Evolutionary conservation across 64 coral and sea anemone genomes (phyloP).

Genomic region (Actinia tenebrosa): DNA sequence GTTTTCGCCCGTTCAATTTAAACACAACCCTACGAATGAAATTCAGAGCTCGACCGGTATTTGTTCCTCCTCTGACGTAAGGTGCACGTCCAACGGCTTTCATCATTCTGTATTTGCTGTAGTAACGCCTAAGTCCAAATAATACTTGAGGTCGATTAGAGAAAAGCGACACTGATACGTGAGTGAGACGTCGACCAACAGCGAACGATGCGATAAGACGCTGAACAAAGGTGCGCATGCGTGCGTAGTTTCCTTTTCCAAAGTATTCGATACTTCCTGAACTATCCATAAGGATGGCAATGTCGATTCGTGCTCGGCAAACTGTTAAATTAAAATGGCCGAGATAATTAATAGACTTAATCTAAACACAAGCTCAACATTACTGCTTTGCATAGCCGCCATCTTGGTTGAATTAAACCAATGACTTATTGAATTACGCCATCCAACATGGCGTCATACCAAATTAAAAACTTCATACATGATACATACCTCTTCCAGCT

Average conservation of each 20-base stretch:
- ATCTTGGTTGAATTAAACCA: no score
- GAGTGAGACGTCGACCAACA: slow-evolving; percentile 2
- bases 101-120: slow-evolving; percentile 15
- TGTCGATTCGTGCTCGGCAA: slow-evolving; percentile 25
- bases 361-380: no score
- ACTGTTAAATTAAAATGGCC: background rate
- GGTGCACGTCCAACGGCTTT: slow-evolving; percentile 35
- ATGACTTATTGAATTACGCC: no score
- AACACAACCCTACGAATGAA: slow-evolving; percentile 19
- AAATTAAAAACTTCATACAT: no score
- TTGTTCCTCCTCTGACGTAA: slow-evolving; percentile 26
- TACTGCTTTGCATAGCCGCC: no score
- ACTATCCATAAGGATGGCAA: slow-evolving; percentile 42
- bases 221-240: slow-evolving; percentile 17
- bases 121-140: background rate
- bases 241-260: slow-evolving; percentile 11
- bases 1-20: background rate
- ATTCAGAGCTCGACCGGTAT: slow-evolving; percentile 30
- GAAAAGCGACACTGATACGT: slow-evolving; percentile 9
- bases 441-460: no score
- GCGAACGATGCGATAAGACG: slow-evolving; percentile 1
- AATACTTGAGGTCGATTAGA: slow-evolving; percentile 4
- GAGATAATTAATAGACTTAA: background rate
- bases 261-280: slow-evolving; percentile 15
- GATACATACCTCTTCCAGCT: slow-evolving; percentile 12